phyloP scores from a whole-genome alignment of 2,113 vertebrate species.

The Lathamus discolor region DNA sequence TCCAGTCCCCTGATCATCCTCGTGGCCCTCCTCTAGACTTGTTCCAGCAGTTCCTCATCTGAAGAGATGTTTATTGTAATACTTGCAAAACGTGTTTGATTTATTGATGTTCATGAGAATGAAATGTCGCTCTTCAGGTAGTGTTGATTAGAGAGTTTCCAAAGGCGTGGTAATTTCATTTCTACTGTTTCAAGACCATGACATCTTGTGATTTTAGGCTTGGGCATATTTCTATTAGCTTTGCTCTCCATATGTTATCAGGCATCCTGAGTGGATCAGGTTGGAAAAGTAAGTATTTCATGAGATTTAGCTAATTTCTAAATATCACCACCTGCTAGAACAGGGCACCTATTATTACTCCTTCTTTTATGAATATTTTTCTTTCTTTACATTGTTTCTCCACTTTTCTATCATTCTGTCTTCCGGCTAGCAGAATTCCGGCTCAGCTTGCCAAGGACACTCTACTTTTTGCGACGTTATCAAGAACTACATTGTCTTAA shows the following conservation, averaged over 20 bases:
- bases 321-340: neutral
- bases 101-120: neutral
- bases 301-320: neutral
- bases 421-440: neutral
- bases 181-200: neutral
- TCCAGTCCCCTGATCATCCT: too few species aligned
- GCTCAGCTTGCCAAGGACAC: neutral
- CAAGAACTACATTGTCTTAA: neutral
- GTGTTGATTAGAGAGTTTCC: neutral
- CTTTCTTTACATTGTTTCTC: neutral
- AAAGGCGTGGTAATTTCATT: neutral
- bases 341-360: rapidly evolving
- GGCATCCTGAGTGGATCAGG: neutral
- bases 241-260: neutral
- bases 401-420: neutral
- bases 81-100: neutral
- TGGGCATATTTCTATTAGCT: neutral
- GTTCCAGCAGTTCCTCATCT: neutral
- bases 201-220: neutral
- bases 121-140: neutral
- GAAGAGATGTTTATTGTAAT: neutral
- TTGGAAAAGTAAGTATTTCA: neutral
- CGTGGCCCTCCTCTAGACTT: too few species aligned
- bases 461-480: neutral
- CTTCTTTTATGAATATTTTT: neutral